A percentile compares a stretch with the other conserved stretches of the same genome.
These are phyloP conservation scores for Spinus olivaceus DNA, from an alignment of 2,797 vertebrate species.

Conservation along the genomic window DNA sequence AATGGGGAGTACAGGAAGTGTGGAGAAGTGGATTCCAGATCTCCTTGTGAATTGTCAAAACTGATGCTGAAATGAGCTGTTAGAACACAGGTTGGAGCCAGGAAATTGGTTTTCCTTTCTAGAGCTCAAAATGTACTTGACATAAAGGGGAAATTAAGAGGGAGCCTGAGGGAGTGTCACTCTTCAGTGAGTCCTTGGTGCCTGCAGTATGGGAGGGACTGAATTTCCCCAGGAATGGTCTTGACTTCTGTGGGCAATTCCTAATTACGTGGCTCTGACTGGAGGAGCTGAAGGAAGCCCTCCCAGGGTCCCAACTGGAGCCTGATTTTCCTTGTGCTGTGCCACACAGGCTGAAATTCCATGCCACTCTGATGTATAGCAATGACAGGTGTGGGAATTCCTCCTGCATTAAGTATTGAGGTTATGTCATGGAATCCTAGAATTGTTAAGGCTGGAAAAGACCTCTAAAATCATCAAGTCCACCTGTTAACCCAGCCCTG, in stretches of 20 bases:
- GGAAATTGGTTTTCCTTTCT: not conserved
- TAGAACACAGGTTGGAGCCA: not conserved
- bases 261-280: accelerated
- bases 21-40: not conserved
- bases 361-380: not conserved
- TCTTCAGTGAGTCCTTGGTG: accelerated
- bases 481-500: not conserved
- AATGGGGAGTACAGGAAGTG: not conserved
- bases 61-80: not conserved
- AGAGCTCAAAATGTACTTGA: not conserved
- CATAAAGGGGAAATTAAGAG: not conserved
- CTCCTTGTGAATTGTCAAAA: conserved; percentile 7
- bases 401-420: not conserved
- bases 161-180: not conserved
- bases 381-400: not conserved
- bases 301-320: not conserved
- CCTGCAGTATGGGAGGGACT: not conserved
- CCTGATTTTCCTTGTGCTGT: not conserved
- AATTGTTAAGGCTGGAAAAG: not conserved
- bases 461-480: not conserved
- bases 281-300: not conserved
- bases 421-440: not conserved
- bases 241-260: accelerated
- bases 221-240: not conserved
- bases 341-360: not conserved